Percentiles rank a stretch among this genome's conserved stretches.
Conservation (phyloP, 1,140 invertebrate genomes). For the Pissodes strobi region DNA sequence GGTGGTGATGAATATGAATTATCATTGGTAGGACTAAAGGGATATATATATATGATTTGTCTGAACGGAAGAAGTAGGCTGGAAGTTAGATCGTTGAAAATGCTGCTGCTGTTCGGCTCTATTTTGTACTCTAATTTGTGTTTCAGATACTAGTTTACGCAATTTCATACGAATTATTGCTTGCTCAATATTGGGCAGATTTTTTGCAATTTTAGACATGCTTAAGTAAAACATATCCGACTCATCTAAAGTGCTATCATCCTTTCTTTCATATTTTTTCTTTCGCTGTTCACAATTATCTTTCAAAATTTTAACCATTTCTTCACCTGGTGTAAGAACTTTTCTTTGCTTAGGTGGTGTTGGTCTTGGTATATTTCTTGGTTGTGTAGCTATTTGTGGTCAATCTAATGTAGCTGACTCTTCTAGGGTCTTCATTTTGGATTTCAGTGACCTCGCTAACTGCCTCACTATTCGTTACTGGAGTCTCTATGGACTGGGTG, state of each 20-base stretch:
- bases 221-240: neutral
- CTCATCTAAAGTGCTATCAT: neutral
- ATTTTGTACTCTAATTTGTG: neutral
- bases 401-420: neutral
- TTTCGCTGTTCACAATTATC: neutral
- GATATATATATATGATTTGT: neutral
- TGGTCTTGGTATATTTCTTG: neutral
- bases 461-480: too few relatives aligned
- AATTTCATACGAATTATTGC: neutral
- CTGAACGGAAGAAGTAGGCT: neutral
- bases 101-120: too few relatives aligned
- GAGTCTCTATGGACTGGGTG: too few relatives aligned
- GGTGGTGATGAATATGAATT: neutral
- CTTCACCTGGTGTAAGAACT: neutral
- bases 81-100: neutral
- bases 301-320: slow-evolving; percentile 3
- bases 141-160: neutral
- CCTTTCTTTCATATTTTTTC: neutral
- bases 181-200: neutral
- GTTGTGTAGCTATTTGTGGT: neutral
- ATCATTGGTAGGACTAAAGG: neutral
- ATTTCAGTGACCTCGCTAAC: too few relatives aligned
- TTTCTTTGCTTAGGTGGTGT: neutral
- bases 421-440: neutral
- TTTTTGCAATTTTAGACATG: neutral